phyloP scores from a whole-genome alignment of 2,797 vertebrate genomes.

The Pseudochromis fuscus region DNA sequence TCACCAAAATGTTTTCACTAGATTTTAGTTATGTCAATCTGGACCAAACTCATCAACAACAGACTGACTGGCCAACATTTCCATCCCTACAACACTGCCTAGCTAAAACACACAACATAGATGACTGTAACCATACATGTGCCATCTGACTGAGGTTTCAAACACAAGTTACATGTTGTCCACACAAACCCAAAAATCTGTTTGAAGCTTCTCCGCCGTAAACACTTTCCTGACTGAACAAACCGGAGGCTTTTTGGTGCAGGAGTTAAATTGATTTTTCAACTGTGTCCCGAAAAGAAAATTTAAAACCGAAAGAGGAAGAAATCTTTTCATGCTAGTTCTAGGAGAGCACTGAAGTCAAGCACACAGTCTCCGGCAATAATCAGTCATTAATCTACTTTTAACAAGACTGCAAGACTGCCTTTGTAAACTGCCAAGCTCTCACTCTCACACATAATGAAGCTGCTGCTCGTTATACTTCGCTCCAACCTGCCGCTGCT shows the following conservation, averaged over 20 bases:
- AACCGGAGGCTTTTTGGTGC: slow-evolving; percentile 6
- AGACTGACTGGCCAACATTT: neutral
- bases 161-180: slow-evolving; percentile 17
- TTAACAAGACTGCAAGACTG: slow-evolving; percentile 28
- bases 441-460: slow-evolving; percentile 19
- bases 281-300: neutral
- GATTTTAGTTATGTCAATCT: slow-evolving; percentile 14
- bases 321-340: slow-evolving; percentile 17
- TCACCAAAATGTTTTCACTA: too few relatives aligned
- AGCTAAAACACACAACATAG: neutral
- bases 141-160: slow-evolving; percentile 7
- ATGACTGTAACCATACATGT: slow-evolving; percentile 1
- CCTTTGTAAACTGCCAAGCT: slow-evolving; percentile 26
- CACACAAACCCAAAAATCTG: slow-evolving; percentile 14
- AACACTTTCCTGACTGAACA: neutral
- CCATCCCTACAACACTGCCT: neutral
- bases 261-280: neutral
- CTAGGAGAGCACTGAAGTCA: slow-evolving; percentile 2
- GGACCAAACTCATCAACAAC: neutral
- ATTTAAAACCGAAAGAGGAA: slow-evolving; percentile 11
- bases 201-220: neutral
- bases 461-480: slow-evolving; percentile 38
- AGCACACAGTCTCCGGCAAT: slow-evolving; percentile 14
- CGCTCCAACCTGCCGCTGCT: slow-evolving; percentile 34
- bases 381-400: slow-evolving; percentile 36